A percentile compares a stretch with the other conserved stretches of the same genome.
These are phyloP conservation scores for Euplagia quadripunctaria DNA, from an alignment of 2,888 invertebrate species.

Conservation along the genomic window DNA sequence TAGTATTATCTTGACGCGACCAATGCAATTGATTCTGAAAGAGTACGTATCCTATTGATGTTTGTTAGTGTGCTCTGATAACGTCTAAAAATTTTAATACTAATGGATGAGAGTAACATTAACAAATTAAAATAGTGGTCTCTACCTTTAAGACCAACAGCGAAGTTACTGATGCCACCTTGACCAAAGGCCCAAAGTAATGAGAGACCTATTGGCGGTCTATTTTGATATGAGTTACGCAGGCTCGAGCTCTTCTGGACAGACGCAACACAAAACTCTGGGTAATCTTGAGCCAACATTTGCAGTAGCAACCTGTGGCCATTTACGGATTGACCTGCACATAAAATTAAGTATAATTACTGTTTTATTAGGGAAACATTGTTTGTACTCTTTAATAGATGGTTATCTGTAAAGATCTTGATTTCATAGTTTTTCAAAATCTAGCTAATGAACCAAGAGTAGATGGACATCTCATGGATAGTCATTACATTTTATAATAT, in stretches of 20 bases:
- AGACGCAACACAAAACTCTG: conserved; percentile 88
- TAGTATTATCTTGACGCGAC: conserved; percentile 31
- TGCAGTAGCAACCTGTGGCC: conserved; percentile 92
- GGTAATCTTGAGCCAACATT: conserved; percentile 89
- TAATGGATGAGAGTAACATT: too few species aligned
- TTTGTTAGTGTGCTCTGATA: too few species aligned
- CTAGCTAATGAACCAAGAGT: not conserved
- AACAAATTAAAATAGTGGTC: too few species aligned
- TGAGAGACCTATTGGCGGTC: conserved; percentile 91
- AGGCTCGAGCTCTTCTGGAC: conserved; percentile 89
- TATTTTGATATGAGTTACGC: conserved; percentile 92
- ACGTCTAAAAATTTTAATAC: too few species aligned
- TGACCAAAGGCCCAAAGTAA: conserved; percentile 93
- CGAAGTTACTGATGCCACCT: conserved; percentile 89
- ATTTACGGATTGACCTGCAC: conserved; percentile 85
- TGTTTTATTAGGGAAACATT: not conserved
- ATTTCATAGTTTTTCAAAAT: not conserved
- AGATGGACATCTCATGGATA: too few species aligned
- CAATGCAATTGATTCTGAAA: too few species aligned
- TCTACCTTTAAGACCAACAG: conserved; percentile 89
- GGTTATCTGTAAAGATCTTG: not conserved
- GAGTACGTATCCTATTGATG: too few species aligned
- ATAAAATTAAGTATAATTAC: not conserved
- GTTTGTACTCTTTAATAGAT: not conserved
- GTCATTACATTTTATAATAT: too few species aligned